These are phyloP conservation scores for Nanorana parkeri DNA, from an alignment of 2,113 vertebrate genomes.

Conservation along the genomic window DNA sequence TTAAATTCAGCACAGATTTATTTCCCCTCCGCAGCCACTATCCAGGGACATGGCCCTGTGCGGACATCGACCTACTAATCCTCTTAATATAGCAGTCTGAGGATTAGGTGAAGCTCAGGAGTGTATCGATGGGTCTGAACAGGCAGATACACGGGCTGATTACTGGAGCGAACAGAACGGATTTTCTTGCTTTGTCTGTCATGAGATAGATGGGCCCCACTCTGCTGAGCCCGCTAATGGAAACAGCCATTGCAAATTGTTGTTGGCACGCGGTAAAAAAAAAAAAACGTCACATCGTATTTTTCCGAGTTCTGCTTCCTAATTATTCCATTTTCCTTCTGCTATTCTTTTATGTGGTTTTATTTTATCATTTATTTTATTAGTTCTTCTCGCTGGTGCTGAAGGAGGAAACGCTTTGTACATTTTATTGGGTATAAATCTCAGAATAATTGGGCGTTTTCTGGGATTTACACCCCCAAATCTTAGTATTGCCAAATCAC, in stretches of 20 bases:
- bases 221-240: background rate
- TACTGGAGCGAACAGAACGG: background rate
- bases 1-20: background rate
- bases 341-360: background rate
- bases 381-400: too few relatives aligned
- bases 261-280: background rate
- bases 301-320: background rate
- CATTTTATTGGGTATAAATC: too few relatives aligned
- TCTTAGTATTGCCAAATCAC: too few relatives aligned
- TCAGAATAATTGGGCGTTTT: too few relatives aligned
- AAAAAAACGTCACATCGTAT: background rate
- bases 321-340: background rate
- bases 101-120: constrained; percentile 10
- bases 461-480: too few relatives aligned
- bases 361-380: too few relatives aligned
- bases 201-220: background rate
- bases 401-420: too few relatives aligned
- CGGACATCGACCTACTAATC: background rate
- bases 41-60: background rate
- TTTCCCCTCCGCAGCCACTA: background rate
- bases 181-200: background rate
- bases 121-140: background rate
- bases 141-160: constrained; percentile 6
- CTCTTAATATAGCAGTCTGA: constrained; percentile 8
- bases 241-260: constrained; percentile 32